Percentiles rank a stretch among this genome's conserved stretches.
Evolutionary conservation across 2,113 vertebrate genomes (phyloP).

Genomic region (Empidonax alnorum): DNA sequence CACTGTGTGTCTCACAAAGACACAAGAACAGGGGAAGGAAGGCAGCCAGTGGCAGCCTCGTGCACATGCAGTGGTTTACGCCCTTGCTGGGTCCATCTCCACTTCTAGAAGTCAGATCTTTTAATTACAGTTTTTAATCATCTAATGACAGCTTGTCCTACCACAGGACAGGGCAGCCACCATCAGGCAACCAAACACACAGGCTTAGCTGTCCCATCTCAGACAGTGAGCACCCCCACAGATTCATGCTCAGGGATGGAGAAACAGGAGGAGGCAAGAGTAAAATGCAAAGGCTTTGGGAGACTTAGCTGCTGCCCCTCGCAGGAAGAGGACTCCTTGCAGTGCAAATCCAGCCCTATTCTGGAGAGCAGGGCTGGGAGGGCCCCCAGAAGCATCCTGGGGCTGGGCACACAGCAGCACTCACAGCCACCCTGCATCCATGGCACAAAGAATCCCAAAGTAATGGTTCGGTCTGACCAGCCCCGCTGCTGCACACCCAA

Average conservation of each 20-base stretch:
- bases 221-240: rapidly evolving
- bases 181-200: not conserved
- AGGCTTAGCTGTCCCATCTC: not conserved
- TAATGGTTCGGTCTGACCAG: not conserved
- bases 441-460: not conserved
- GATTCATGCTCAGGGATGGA: not conserved
- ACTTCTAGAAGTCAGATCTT: not conserved
- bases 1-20: not conserved
- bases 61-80: not conserved
- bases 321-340: not conserved
- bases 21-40: not conserved
- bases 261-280: not conserved
- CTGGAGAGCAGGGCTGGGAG: not conserved
- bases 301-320: not conserved
- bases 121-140: not conserved
- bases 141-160: not conserved
- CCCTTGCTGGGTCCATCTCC: rapidly evolving
- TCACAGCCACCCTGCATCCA: not conserved
- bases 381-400: not conserved
- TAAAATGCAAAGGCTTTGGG: not conserved
- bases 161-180: not conserved
- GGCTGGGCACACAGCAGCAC: not conserved
- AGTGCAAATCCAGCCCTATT: not conserved
- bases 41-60: not conserved
- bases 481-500: not conserved